phyloP scores from a whole-genome alignment of 2,888 invertebrate species.

The Linnaemya tessellans region DNA sequence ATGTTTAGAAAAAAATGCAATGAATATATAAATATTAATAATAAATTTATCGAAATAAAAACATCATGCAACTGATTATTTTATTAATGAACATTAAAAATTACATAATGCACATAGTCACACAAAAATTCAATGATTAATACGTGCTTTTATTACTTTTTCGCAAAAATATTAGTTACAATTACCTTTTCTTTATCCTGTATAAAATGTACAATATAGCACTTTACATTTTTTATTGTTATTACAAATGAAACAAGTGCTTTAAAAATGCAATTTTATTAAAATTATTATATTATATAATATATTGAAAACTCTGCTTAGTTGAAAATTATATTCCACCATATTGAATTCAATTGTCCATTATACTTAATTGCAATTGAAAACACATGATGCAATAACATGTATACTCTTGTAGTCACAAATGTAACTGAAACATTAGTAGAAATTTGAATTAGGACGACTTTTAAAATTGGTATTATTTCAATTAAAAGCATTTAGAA shows the following conservation, averaged over 20 bases:
- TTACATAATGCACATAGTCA: constrained; percentile 1
- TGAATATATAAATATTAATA: constrained; percentile 49
- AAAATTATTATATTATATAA: constrained; percentile 18
- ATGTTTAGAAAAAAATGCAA: constrained; percentile 49
- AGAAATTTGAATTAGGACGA: too few relatives aligned
- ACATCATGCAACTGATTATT: constrained; percentile 45
- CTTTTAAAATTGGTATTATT: too few relatives aligned
- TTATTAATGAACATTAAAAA: constrained; percentile 13
- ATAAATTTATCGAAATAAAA: constrained; percentile 35
- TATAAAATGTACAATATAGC: constrained; percentile 78
- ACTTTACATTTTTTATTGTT: constrained; percentile 32
- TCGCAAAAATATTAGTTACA: constrained; percentile 36
- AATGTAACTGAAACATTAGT: too few relatives aligned
- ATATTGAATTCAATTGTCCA: too few relatives aligned
- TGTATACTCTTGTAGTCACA: too few relatives aligned
- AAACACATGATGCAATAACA: too few relatives aligned
- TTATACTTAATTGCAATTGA: too few relatives aligned
- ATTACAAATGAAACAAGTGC: constrained; percentile 44
- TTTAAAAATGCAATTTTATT: constrained; percentile 46
- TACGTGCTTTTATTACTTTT: neutral
- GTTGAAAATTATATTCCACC: too few relatives aligned
- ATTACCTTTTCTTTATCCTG: constrained; percentile 80
- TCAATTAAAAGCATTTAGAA: too few relatives aligned
- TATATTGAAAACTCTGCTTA: neutral
- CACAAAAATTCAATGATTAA: neutral